phyloP scores from a whole-genome alignment of 1,140 invertebrate genomes.

The Achroia grisella region DNA sequence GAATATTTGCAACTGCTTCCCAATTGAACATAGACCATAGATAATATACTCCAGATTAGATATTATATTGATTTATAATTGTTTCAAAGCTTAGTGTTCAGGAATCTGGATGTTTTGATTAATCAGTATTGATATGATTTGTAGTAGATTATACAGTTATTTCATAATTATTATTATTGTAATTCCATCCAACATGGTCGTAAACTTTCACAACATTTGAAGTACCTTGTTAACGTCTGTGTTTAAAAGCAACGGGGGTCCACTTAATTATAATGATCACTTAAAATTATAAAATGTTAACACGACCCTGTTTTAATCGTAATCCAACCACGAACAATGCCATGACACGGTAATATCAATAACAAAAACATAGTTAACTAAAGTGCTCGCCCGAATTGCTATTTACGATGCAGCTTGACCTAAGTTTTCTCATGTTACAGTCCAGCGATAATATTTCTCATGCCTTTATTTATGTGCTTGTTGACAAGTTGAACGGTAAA shows the following conservation, averaged over 20 bases:
- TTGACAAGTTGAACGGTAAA: conserved; percentile 20
- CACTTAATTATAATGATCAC: not conserved
- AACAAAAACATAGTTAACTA: conserved; percentile 7
- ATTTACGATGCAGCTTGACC: conserved; percentile 26
- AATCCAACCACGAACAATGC: conserved; percentile 9
- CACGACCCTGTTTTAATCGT: not conserved
- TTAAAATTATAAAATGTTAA: not conserved
- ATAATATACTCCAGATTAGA: too few species aligned
- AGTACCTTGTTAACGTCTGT: not conserved
- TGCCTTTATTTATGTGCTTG: conserved; percentile 19
- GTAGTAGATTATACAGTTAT: too few species aligned
- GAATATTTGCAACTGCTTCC: too few species aligned
- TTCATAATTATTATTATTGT: too few species aligned
- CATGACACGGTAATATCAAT: conserved; percentile 6
- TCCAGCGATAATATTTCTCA: conserved; percentile 16
- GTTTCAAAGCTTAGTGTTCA: too few species aligned
- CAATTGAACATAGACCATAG: too few species aligned
- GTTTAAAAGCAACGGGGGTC: not conserved
- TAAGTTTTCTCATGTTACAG: conserved; percentile 20
- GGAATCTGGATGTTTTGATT: too few species aligned
- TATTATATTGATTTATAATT: too few species aligned
- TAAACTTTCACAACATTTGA: conserved; percentile 1
- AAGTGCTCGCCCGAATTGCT: conserved; percentile 29
- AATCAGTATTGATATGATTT: too few species aligned
- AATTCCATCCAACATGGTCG: too few species aligned